Conservation (phyloP, 2,797 vertebrate species). For the Alectoris magna region DNA sequence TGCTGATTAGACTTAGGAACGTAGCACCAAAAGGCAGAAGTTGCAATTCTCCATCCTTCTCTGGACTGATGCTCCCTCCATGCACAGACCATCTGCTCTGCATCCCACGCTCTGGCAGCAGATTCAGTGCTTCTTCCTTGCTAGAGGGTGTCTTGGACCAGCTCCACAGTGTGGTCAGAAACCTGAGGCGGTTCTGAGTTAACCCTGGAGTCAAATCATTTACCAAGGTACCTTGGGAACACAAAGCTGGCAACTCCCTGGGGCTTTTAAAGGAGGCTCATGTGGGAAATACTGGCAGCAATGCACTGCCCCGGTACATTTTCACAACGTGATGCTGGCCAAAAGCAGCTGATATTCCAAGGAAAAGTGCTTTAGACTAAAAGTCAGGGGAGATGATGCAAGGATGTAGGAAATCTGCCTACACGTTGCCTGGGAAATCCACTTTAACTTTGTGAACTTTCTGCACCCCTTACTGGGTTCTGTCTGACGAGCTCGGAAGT, state of each 20-base stretch:
- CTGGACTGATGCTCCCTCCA: neutral
- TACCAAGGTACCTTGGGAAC: neutral
- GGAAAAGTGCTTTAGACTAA: neutral
- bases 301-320: neutral
- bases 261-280: neutral
- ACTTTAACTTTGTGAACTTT: neutral
- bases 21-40: constrained; percentile 23
- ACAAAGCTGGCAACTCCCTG: neutral
- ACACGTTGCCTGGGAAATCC: neutral
- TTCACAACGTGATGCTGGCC: neutral
- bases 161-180: constrained; percentile 2
- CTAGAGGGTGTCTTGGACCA: neutral
- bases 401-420: neutral
- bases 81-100: constrained; percentile 20
- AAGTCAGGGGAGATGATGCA: neutral
- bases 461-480: neutral
- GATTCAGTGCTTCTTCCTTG: neutral
- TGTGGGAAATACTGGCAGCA: neutral
- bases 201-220: constrained; percentile 14
- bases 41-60: neutral
- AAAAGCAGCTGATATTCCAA: neutral
- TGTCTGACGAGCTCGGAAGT: fast-evolving
- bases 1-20: neutral
- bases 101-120: neutral
- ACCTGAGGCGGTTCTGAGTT: neutral